Conservation (phyloP, 2,888 invertebrate genomes). For the Lordiphosa fenestrarum region DNA sequence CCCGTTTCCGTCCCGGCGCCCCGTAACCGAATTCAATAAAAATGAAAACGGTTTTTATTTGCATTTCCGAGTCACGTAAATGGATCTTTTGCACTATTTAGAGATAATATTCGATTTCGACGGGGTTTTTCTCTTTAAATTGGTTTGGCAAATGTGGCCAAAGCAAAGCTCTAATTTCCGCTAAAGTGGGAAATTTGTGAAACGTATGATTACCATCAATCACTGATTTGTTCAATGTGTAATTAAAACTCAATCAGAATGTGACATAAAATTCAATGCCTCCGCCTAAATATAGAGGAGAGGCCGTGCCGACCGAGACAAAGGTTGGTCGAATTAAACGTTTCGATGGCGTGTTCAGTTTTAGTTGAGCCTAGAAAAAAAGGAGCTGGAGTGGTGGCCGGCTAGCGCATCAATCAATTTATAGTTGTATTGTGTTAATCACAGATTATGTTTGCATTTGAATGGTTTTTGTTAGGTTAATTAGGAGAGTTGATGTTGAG, state of each 20-base stretch:
- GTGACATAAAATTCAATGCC: slow-evolving; percentile 44
- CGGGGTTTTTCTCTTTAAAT: slow-evolving; percentile 42
- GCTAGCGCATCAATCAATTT: too few species aligned
- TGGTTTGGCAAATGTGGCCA: slow-evolving; percentile 41
- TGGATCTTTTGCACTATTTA: slow-evolving; percentile 65
- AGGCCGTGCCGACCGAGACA: background rate
- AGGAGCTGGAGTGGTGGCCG: too few species aligned
- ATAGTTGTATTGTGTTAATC: too few species aligned
- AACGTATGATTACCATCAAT: slow-evolving; percentile 59
- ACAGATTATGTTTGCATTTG: too few species aligned
- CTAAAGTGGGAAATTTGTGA: slow-evolving; percentile 30
- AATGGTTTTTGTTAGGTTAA: too few species aligned
- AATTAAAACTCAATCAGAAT: slow-evolving; percentile 71
- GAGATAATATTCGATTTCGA: slow-evolving; percentile 56
- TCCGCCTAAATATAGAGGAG: slow-evolving; percentile 9
- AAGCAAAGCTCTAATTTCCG: slow-evolving; percentile 51
- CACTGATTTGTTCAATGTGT: slow-evolving; percentile 29
- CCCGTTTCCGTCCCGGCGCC: slow-evolving; percentile 6
- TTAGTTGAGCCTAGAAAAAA: too few species aligned
- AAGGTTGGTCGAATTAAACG: too few species aligned
- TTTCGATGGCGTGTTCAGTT: too few species aligned
- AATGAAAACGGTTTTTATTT: slow-evolving; percentile 64
- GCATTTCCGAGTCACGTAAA: slow-evolving; percentile 67
- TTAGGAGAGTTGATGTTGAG: too few species aligned
- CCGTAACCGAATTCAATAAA: slow-evolving; percentile 62